A percentile compares a stretch with the other conserved stretches of the same genome.
phyloP scores from a whole-genome alignment of 2,113 vertebrate species.

The Suncus etruscus region DNA sequence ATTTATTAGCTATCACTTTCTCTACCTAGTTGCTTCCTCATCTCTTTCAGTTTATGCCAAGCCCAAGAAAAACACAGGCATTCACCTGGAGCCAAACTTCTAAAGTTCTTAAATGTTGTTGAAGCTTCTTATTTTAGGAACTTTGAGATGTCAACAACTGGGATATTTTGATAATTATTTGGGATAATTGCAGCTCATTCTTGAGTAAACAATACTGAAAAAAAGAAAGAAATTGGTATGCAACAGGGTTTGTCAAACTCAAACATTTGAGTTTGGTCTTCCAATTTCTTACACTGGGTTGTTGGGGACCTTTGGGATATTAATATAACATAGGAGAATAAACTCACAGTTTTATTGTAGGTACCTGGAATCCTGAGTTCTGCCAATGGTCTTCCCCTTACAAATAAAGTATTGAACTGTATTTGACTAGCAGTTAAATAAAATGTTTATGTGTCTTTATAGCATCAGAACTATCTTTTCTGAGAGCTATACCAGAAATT shows the following conservation, averaged over 20 bases:
- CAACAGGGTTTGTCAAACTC: not conserved
- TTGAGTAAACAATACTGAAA: not conserved
- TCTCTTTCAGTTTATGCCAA: not conserved
- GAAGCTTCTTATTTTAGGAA: not conserved
- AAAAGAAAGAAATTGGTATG: not conserved
- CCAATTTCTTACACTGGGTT: not conserved
- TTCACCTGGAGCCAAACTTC: not conserved
- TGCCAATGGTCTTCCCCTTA: not conserved
- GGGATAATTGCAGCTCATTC: not conserved
- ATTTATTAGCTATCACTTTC: not conserved
- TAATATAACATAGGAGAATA: not conserved
- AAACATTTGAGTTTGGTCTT: not conserved
- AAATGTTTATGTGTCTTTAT: not conserved
- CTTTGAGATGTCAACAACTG: not conserved
- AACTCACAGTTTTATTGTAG: not conserved
- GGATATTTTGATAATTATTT: not conserved
- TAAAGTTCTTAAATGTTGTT: not conserved
- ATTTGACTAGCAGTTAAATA: conserved; percentile 1
- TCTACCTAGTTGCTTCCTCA: not conserved
- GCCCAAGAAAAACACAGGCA: not conserved
- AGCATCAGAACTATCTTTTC: conserved; percentile 17
- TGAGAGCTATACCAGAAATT: not conserved
- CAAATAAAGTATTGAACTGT: conserved; percentile 45
- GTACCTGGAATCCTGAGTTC: conserved; percentile 19
- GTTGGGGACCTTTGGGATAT: not conserved